These are phyloP conservation scores for Strigamia crassipes DNA, from an alignment of 2,888 invertebrate species.

Conservation along the genomic window DNA sequence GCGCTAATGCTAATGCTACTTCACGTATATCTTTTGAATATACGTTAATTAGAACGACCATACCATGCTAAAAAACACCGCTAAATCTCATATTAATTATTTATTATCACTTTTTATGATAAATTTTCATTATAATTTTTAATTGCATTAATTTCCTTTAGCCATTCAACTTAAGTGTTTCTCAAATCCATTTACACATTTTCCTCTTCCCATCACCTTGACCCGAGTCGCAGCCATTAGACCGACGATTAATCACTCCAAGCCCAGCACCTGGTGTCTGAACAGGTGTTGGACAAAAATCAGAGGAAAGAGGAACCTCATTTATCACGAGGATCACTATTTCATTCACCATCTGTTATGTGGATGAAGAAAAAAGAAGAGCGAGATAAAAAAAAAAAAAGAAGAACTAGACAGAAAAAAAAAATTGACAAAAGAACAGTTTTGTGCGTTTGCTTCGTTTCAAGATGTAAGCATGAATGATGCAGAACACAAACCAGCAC, in stretches of 20 bases:
- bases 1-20: too few species aligned
- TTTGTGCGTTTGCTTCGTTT: neutral
- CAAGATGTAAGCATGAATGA: neutral
- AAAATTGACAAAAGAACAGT: neutral
- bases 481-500: conserved; percentile 3
- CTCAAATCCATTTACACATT: neutral
- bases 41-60: too few species aligned
- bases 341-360: conserved; percentile 23
- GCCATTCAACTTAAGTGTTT: neutral
- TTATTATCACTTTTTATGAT: too few species aligned
- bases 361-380: neutral
- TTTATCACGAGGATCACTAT: neutral
- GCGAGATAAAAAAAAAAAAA: too few species aligned
- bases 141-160: neutral
- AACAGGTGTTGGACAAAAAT: conserved; percentile 24
- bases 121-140: neutral
- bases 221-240: neutral
- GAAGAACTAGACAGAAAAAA: too few species aligned
- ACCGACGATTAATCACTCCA: neutral
- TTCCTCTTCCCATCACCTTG: neutral
- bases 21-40: too few species aligned
- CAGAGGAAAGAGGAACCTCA: neutral
- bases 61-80: too few species aligned
- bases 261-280: conserved; percentile 14
- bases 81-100: too few species aligned